Conservation (phyloP, 2,888 invertebrate genomes). For the Ephialtes manifestator region DNA sequence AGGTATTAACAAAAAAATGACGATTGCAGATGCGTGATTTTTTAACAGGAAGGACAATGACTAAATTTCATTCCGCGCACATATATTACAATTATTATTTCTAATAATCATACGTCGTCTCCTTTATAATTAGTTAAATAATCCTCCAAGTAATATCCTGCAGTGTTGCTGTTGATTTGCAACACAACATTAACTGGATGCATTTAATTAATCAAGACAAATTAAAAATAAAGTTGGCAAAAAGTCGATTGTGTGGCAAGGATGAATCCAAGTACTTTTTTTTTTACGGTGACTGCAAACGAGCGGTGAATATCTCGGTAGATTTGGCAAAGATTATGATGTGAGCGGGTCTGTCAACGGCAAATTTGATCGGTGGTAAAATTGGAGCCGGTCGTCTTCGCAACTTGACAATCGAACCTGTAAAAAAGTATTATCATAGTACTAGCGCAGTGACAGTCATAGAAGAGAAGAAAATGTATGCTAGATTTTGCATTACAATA, state of each 20-base stretch:
- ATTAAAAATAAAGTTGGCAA: not conserved
- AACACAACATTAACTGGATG: not conserved
- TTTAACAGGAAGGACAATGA: not conserved
- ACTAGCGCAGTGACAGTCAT: not conserved
- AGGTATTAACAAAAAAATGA: not conserved
- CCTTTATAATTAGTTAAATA: not conserved
- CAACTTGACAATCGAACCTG: not conserved
- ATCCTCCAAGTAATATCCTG: not conserved
- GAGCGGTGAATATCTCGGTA: constrained; percentile 33
- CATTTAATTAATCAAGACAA: constrained; percentile 1
- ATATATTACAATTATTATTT: not conserved
- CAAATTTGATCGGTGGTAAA: constrained; percentile 8
- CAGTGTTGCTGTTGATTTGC: not conserved
- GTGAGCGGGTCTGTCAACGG: constrained; percentile 51
- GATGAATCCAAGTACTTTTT: not conserved
- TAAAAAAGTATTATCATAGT: constrained; percentile 28
- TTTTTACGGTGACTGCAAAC: constrained; percentile 34
- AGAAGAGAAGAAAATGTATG: not conserved
- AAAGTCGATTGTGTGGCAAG: too few relatives aligned
- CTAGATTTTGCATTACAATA: too few relatives aligned
- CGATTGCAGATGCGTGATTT: not conserved
- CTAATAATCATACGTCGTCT: not conserved
- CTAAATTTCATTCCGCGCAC: not conserved
- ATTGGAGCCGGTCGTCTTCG: constrained; percentile 2
- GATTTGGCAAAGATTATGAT: constrained; percentile 34